Evolutionary conservation across 1,140 invertebrate species (phyloP).

Genomic region (Apolygus lucorum): DNA sequence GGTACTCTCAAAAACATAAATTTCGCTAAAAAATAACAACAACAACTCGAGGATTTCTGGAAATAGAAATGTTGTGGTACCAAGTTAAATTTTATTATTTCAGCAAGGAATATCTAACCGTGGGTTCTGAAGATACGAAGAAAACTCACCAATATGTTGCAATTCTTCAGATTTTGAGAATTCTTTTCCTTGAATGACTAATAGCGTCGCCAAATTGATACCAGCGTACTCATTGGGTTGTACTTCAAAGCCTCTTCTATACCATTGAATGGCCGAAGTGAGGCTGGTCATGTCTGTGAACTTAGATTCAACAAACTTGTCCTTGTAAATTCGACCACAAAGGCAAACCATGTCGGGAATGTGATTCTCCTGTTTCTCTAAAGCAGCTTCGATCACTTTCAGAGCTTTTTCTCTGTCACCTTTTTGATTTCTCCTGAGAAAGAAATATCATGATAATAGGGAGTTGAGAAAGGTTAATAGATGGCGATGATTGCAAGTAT

Average conservation of each 20-base stretch:
- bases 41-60: no score
- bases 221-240: slow-evolving; percentile 99
- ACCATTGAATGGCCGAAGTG: slow-evolving; percentile 93
- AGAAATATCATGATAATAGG: not conserved
- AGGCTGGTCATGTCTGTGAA: slow-evolving; percentile 83
- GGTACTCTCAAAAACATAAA: no score
- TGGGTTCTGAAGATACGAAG: no score
- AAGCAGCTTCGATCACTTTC: slow-evolving; percentile 78
- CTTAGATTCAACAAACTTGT: slow-evolving; percentile 93
- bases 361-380: slow-evolving; percentile 86
- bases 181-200: slow-evolving; percentile 96
- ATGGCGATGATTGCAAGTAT: slow-evolving; percentile 5
- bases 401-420: slow-evolving; percentile 92
- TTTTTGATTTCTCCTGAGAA: slow-evolving; percentile 70
- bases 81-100: no score
- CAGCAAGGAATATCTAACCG: no score
- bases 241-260: slow-evolving; percentile 91
- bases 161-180: slow-evolving; percentile 85
- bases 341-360: slow-evolving; percentile 97
- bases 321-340: slow-evolving; percentile 97
- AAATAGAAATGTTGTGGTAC: no score
- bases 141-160: slow-evolving; percentile 76
- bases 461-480: not conserved
- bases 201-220: slow-evolving; percentile 94
- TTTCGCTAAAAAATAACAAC: no score